Percentiles rank a stretch among this genome's conserved stretches.
phyloP scores from a whole-genome alignment of 2,888 invertebrate species.

The Microchrysa polita region DNA sequence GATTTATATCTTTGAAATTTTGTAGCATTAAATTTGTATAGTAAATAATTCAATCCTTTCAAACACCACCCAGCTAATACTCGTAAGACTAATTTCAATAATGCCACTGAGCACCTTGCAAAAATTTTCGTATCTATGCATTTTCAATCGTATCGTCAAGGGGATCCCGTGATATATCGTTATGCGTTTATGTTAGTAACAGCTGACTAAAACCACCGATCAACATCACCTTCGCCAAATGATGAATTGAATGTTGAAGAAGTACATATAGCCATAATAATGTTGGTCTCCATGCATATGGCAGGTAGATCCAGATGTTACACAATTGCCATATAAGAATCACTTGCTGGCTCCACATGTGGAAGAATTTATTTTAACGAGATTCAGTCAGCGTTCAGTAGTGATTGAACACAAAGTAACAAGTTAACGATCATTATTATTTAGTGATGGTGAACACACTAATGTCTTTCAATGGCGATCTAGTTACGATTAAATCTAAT shows the following conservation, averaged over 20 bases:
- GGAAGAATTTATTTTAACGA: slow-evolving; percentile 42
- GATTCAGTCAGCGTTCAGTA: not conserved
- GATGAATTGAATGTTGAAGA: not conserved
- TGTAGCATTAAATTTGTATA: too few species aligned
- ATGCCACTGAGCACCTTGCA: not conserved
- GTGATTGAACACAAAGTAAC: not conserved
- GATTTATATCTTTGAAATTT: too few species aligned
- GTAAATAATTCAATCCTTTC: too few species aligned
- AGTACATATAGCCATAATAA: not conserved
- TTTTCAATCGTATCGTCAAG: not conserved
- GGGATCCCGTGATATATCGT: not conserved
- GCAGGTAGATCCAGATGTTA: slow-evolving; percentile 28
- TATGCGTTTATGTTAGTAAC: too few species aligned
- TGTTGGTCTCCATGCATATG: slow-evolving; percentile 1
- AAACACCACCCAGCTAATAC: too few species aligned
- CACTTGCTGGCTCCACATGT: slow-evolving; percentile 24
- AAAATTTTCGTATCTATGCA: not conserved
- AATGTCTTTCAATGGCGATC: not conserved
- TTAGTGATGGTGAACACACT: not conserved
- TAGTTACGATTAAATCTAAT: not conserved
- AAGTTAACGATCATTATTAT: slow-evolving; percentile 14
- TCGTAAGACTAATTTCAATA: too few species aligned
- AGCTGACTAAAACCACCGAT: not conserved
- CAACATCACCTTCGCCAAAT: slow-evolving; percentile 3
- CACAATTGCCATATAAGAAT: slow-evolving; percentile 21